phyloP scores from a whole-genome alignment of 2,797 vertebrate genomes.

The Hemitrygon akajei region DNA sequence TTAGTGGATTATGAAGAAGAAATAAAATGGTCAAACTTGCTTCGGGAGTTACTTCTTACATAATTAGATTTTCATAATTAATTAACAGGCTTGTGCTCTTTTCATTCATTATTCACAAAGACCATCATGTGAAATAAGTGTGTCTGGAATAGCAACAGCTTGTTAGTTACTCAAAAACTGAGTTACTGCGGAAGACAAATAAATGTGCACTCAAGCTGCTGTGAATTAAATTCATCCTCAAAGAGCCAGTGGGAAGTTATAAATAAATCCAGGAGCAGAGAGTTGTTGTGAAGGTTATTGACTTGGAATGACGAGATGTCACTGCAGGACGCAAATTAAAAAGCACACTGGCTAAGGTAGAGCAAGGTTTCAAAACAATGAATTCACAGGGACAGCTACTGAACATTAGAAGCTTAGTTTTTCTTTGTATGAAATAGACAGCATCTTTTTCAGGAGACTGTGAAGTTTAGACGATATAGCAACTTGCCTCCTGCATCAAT shows the following conservation, averaged over 20 bases:
- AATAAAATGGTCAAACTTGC: neutral
- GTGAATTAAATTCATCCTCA: slow-evolving; percentile 34
- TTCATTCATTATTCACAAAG: slow-evolving; percentile 19
- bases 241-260: slow-evolving; percentile 28
- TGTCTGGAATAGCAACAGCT: slow-evolving; percentile 25
- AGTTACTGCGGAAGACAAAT: slow-evolving; percentile 26
- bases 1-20: neutral
- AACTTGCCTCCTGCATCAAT: neutral
- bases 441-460: neutral
- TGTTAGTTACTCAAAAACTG: slow-evolving; percentile 32
- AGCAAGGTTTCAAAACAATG: neutral
- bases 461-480: slow-evolving; percentile 7
- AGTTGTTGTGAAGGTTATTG: slow-evolving; percentile 19
- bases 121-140: neutral
- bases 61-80: slow-evolving; percentile 11
- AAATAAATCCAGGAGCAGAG: slow-evolving; percentile 18
- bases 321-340: slow-evolving; percentile 27
- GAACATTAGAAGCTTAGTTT: neutral
- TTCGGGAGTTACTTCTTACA: neutral
- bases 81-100: neutral
- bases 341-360: neutral
- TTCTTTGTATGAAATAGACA: neutral
- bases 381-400: neutral
- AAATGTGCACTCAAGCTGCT: slow-evolving; percentile 34
- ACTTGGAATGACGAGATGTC: neutral